Base-by-base conservation (phyloP, 1,140 invertebrate genomes). In the Aphis craccivora region DNA sequence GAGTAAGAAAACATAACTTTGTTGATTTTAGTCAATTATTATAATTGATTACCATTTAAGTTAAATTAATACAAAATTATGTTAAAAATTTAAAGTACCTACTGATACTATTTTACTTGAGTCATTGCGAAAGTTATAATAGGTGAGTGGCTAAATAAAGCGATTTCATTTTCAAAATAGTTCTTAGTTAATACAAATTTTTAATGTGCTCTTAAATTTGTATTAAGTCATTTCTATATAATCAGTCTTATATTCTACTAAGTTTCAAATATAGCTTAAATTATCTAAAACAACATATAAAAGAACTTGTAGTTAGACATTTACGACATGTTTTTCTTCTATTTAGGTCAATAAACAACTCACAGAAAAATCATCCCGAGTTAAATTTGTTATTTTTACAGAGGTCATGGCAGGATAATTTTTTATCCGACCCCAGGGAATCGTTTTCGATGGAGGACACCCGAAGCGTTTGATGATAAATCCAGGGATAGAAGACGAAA, bases 301-400 rank as follows among this genome's bases (percentile, higher is more conserved):
- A 37, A 40, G 9, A 89, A 25, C 40, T 89, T 25, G n/a, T 4
- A 76, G 60, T 23, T 53, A 40, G 22, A 45, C 60, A 55, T 90
- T 90, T 90, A 90, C 37, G 35, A 55, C 51, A 40, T 90, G 11
- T 76, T 76, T 76, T 35, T 89, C n/a, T 90, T 90, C 88, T 37
- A 37, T 55, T 55, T 30, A 90, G 88, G 37, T 90, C 53, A 60
- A 90, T 90, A 55, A 90, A 90, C 51, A 60, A 55, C 35, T 55
- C 88, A 8, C 51, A 60, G 88, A 88, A 45, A 76, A 90, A 90
- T 90, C 35, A 53, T 53, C 48, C 18, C 1, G 30, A 92, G 45
- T 83, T 76, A 92, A 84, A 92, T 92, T 48, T 40, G 67, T 67
- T 90, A 18, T 90, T 90, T 90, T 90, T 43, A 60, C 53, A 90